Percentiles rank a stretch among this genome's conserved stretches.
Conservation (phyloP, 1,140 invertebrate genomes). For the Drosophila takahashii region DNA sequence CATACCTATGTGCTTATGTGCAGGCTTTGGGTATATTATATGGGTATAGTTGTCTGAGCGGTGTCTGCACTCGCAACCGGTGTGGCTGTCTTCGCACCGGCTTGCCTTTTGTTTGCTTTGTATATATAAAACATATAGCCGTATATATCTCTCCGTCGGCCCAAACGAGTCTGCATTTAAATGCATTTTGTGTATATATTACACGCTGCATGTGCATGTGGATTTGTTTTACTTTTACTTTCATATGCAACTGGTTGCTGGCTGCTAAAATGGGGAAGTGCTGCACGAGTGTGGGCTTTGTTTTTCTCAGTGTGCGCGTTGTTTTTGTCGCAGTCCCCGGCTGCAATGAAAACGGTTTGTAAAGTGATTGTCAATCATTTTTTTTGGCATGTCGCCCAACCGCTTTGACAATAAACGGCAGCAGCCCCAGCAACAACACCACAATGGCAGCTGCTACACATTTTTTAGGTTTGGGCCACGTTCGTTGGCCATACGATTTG, state of each 20-base stretch:
- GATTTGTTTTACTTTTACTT: slow-evolving; percentile 81
- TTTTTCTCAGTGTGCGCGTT: slow-evolving; percentile 45
- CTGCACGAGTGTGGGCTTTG: slow-evolving; percentile 41
- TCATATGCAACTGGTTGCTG: slow-evolving; percentile 79
- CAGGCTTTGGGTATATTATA: slow-evolving; percentile 22
- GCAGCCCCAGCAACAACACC: slow-evolving; percentile 20
- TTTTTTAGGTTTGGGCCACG: slow-evolving; percentile 43
- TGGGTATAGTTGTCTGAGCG: slow-evolving; percentile 42
- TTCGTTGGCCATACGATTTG: slow-evolving; percentile 32
- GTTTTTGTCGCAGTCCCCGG: slow-evolving; percentile 36
- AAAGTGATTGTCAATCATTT: slow-evolving; percentile 83
- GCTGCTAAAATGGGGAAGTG: slow-evolving; percentile 64
- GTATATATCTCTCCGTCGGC: slow-evolving; percentile 8
- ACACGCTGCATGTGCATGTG: slow-evolving; percentile 17
- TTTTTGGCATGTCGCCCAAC: slow-evolving; percentile 79
- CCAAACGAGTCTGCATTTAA: slow-evolving; percentile 62
- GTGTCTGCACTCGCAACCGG: slow-evolving; percentile 71
- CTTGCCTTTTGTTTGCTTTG: slow-evolving; percentile 74
- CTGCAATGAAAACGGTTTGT: slow-evolving; percentile 72
- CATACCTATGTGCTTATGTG: slow-evolving; percentile 4
- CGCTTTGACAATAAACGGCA: slow-evolving; percentile 68
- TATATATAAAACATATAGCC: slow-evolving; percentile 13
- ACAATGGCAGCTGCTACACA: slow-evolving; percentile 71
- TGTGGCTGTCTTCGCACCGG: slow-evolving; percentile 66
- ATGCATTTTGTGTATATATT: slow-evolving; percentile 50